Evolutionary conservation across 2,888 invertebrate species (phyloP).

Genomic region (Diarsia brunnea): DNA sequence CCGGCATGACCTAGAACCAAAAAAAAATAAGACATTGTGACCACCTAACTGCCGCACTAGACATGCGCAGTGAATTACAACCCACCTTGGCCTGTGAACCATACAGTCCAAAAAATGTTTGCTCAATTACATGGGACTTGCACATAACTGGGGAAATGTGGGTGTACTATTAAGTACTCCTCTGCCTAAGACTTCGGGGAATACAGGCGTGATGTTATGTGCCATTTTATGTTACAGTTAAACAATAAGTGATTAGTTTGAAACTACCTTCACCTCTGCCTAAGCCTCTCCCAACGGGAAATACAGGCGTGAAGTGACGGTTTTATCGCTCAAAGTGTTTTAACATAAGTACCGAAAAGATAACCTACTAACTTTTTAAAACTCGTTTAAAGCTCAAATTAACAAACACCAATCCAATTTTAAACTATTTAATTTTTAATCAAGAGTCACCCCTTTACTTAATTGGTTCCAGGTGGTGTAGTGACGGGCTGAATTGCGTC

Average conservation of each 20-base stretch:
- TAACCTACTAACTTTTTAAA: not conserved
- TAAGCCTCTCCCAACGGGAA: too few relatives aligned
- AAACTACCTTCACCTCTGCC: not conserved
- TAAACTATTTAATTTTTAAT: constrained; percentile 41
- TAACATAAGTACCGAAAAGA: not conserved
- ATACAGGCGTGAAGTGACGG: not conserved
- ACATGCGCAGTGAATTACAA: not conserved
- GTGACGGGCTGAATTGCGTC: constrained; percentile 32
- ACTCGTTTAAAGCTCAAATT: constrained; percentile 2
- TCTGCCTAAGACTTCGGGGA: not conserved
- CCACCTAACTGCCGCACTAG: not conserved
- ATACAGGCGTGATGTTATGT: too few relatives aligned
- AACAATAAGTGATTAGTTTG: too few relatives aligned
- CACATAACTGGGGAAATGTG: not conserved
- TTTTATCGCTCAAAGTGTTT: not conserved
- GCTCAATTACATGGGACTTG: not conserved
- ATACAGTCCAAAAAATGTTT: too few relatives aligned
- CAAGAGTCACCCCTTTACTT: constrained; percentile 29
- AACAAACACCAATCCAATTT: constrained; percentile 14
- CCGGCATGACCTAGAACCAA: not conserved
- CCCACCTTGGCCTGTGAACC: not conserved
- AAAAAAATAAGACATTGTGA: not conserved
- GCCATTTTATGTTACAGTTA: too few relatives aligned
- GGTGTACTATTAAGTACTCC: not conserved
- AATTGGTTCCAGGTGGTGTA: constrained; percentile 53